These are phyloP conservation scores for Oncorhynchus nerka DNA, from an alignment of 2,113 vertebrate genomes.

Conservation along the genomic window DNA sequence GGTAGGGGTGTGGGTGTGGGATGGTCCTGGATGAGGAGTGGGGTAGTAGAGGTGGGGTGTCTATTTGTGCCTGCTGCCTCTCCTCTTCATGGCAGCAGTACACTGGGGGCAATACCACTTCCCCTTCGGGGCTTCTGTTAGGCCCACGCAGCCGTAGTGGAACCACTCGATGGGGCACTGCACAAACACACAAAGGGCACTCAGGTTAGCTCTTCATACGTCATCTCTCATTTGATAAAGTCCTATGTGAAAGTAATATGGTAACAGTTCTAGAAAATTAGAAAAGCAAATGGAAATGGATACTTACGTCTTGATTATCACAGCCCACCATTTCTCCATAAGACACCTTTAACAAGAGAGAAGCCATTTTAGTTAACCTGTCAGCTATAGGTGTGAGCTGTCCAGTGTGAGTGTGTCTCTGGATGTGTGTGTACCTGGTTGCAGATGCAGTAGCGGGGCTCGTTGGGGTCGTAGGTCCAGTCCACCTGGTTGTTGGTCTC, in stretches of 20 bases:
- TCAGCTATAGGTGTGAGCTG: neutral
- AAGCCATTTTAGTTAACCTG: conserved; percentile 8
- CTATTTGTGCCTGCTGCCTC: conserved; percentile 97
- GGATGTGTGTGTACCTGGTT: conserved; percentile 79
- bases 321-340: conserved; percentile 99
- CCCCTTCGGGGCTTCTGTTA: conserved; percentile 97
- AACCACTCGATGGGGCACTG: conserved; percentile 99
- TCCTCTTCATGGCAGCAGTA: conserved; percentile 97
- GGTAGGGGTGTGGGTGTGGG: neutral
- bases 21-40: neutral
- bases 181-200: conserved; percentile 9
- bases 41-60: neutral
- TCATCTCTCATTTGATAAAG: too few relatives aligned
- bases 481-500: conserved; percentile 95
- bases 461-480: conserved; percentile 98
- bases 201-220: neutral
- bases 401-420: neutral
- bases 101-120: conserved; percentile 99
- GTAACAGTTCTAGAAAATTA: neutral
- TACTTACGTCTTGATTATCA: conserved; percentile 98
- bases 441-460: conserved; percentile 97
- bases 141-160: conserved; percentile 96
- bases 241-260: too few relatives aligned
- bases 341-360: conserved; percentile 82
- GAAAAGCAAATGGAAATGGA: conserved; percentile 1